phyloP scores from a whole-genome alignment of 2,797 vertebrate genomes.

The Lepidocolaptes lacrymiger region DNA sequence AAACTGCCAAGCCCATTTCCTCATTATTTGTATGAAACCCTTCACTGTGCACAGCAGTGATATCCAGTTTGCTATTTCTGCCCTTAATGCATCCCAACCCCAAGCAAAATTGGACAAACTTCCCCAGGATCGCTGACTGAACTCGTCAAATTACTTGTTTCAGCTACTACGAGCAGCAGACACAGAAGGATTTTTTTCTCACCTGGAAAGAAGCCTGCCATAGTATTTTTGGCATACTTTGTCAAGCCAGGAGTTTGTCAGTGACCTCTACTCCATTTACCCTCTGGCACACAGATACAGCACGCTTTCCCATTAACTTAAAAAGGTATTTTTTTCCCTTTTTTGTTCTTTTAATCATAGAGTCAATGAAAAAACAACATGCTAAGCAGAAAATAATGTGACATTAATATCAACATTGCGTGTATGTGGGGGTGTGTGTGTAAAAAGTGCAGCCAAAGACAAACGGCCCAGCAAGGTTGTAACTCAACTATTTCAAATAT shows the following conservation, averaged over 20 bases:
- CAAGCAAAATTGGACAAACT: neutral
- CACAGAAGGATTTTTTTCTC: neutral
- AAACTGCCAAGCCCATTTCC: neutral
- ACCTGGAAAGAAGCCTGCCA: constrained; percentile 4
- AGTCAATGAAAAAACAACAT: neutral
- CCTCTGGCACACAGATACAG: constrained; percentile 52
- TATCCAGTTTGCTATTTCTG: neutral
- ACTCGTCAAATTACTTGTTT: constrained; percentile 35
- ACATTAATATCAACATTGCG: neutral
- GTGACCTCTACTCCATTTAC: constrained; percentile 72
- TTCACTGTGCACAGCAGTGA: neutral
- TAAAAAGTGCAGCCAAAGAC: neutral
- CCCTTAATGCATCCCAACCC: neutral
- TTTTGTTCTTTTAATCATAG: neutral
- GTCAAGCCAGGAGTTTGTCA: constrained; percentile 57
- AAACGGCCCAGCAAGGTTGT: constrained; percentile 1
- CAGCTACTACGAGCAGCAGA: neutral
- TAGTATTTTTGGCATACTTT: constrained; percentile 17
- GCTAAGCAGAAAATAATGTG: neutral
- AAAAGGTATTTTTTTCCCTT: neutral
- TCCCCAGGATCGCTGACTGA: neutral
- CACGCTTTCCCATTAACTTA: neutral
- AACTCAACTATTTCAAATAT: constrained; percentile 46
- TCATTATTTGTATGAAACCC: neutral
- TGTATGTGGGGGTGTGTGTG: neutral